Percentiles rank a stretch among this genome's conserved stretches.
phyloP scores from a whole-genome alignment of 2,797 vertebrate species.

The Myotis findleyi region DNA sequence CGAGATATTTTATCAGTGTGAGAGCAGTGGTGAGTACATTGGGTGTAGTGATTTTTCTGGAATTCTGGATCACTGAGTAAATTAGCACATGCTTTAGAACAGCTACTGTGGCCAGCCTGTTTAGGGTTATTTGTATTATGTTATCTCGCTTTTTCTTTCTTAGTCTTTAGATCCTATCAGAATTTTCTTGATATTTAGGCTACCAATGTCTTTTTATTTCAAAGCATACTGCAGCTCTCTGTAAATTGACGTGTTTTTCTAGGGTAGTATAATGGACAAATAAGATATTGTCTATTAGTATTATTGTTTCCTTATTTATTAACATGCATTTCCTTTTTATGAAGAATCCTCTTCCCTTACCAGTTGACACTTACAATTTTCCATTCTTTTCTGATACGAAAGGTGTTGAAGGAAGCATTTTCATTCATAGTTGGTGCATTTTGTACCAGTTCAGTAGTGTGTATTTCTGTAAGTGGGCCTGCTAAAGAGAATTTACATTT shows the following conservation, averaged over 20 bases:
- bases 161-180: neutral
- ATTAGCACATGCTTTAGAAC: neutral
- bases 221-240: neutral
- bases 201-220: conserved; percentile 6
- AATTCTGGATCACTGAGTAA: neutral
- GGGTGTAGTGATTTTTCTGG: neutral
- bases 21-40: neutral
- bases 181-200: conserved; percentile 25
- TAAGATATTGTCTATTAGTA: neutral
- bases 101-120: neutral
- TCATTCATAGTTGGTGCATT: conserved; percentile 19
- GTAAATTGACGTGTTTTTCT: conserved; percentile 28
- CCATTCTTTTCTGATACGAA: neutral
- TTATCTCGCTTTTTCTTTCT: neutral
- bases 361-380: neutral
- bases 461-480: neutral
- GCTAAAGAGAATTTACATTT: neutral
- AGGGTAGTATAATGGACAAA: neutral
- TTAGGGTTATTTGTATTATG: neutral
- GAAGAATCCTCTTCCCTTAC: neutral
- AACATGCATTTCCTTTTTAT: neutral
- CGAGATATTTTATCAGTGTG: neutral
- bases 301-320: conserved; percentile 39
- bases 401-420: neutral
- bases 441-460: neutral